A percentile compares a stretch with the other conserved stretches of the same genome.
These are phyloP conservation scores for Graphium colonna DNA, from an alignment of 2,888 invertebrate species.

Conservation along the genomic window DNA sequence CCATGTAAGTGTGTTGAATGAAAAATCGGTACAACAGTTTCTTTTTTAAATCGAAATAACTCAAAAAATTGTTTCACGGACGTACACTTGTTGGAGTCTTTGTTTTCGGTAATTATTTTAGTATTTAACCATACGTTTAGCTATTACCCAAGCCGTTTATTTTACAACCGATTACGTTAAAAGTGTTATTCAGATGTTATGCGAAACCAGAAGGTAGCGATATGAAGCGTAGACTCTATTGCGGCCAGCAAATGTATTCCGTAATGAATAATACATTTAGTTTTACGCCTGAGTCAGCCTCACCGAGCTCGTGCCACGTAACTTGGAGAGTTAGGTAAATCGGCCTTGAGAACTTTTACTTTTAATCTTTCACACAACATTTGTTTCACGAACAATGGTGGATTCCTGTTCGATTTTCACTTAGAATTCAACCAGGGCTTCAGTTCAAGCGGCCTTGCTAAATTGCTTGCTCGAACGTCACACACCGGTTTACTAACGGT, in stretches of 20 bases:
- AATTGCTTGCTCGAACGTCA: conserved; percentile 3
- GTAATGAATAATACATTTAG: background rate
- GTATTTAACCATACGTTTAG: no score
- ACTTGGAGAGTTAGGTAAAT: background rate
- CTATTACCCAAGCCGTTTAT: no score
- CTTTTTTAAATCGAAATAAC: no score
- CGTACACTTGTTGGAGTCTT: no score
- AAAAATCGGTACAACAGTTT: no score
- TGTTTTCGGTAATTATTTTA: no score
- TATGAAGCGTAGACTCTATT: background rate
- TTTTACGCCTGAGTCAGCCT: background rate
- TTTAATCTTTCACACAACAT: background rate
- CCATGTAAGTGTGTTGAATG: no score
- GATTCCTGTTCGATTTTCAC: background rate
- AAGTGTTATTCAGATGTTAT: no score
- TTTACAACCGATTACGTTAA: no score
- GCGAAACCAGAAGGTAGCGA: background rate
- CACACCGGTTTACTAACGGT: conserved; percentile 14
- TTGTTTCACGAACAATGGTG: background rate
- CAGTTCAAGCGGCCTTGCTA: conserved; percentile 9
- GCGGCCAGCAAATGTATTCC: background rate
- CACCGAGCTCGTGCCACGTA: background rate
- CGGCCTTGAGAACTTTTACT: background rate
- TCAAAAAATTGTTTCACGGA: no score
- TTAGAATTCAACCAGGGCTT: background rate